A percentile compares a stretch with the other conserved stretches of the same genome.
Evolutionary conservation across 1,140 invertebrate species (phyloP).

Genomic region (Helicoverpa zea): DNA sequence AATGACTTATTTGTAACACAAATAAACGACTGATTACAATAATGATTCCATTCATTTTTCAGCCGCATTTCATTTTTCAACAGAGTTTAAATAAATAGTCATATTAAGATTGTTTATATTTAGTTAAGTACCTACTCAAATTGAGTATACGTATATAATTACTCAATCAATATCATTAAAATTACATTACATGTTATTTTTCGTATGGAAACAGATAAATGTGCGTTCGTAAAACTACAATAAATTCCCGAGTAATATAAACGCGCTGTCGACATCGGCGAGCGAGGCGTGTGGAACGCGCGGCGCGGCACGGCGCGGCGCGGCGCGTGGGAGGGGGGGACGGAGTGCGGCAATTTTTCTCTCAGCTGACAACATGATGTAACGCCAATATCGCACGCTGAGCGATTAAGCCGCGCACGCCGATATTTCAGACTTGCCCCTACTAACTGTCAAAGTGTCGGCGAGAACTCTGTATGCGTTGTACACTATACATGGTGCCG

Average conservation of each 20-base stretch:
- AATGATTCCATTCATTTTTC: no score
- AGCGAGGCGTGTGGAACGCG: conserved; percentile 60
- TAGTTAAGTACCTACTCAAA: background rate
- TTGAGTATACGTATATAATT: conserved; percentile 6
- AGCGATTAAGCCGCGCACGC: conserved; percentile 85
- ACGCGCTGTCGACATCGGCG: conserved; percentile 78
- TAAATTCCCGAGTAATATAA: conserved; percentile 84
- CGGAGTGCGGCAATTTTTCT: conserved; percentile 83
- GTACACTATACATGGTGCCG: conserved; percentile 47
- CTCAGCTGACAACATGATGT: conserved; percentile 86
- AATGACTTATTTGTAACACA: no score
- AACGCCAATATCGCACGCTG: conserved; percentile 86
- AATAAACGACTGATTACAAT: no score
- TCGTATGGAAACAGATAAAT: conserved; percentile 73
- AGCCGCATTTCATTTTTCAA: no score
- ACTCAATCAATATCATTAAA: conserved; percentile 20
- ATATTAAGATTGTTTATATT: background rate
- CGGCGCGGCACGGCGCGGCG: conserved; percentile 57
- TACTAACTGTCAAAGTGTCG: conserved; percentile 84
- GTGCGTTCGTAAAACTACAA: conserved; percentile 82
- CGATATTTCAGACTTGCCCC: conserved; percentile 85
- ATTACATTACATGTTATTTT: conserved; percentile 38
- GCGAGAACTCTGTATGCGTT: conserved; percentile 65
- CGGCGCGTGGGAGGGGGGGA: conserved; percentile 57
- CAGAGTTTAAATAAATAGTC: no score